Conservation (phyloP, 64 coral and sea anemone genomes). For the Pachyseris speciosa region DNA sequence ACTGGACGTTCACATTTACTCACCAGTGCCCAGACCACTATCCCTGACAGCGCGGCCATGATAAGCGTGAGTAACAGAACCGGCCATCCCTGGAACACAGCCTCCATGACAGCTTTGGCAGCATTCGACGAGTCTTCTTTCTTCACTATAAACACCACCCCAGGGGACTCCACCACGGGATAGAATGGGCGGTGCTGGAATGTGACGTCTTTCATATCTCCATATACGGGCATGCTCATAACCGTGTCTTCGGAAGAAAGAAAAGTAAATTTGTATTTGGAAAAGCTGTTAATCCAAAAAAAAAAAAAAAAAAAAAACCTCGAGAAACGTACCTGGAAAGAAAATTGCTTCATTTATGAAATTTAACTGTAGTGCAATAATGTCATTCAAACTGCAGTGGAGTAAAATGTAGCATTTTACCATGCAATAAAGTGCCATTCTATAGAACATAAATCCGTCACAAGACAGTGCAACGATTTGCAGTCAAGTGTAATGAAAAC, state of each 20-base stretch:
- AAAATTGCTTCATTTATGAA: too few relatives aligned
- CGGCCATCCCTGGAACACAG: constrained; percentile 99
- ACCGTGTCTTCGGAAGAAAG: constrained; percentile 34
- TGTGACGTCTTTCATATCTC: constrained; percentile 93
- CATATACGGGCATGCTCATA: constrained; percentile 93
- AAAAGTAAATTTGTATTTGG: not conserved
- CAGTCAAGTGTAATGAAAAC: too few relatives aligned
- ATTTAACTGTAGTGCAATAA: too few relatives aligned
- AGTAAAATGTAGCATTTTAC: too few relatives aligned
- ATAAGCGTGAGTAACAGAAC: constrained; percentile 93
- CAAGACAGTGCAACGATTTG: too few relatives aligned
- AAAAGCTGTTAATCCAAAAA: too few relatives aligned
- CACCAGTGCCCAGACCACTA: constrained; percentile 98
- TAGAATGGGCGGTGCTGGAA: constrained; percentile 93
- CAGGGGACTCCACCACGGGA: constrained; percentile 95
- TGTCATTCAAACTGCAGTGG: too few relatives aligned
- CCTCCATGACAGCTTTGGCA: constrained; percentile 95
- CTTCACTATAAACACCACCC: constrained; percentile 96
- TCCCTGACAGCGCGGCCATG: constrained; percentile 96
- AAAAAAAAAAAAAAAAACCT: too few relatives aligned
- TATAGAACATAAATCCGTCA: too few relatives aligned
- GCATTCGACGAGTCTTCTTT: constrained; percentile 91
- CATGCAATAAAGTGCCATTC: too few relatives aligned
- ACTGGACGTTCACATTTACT: not conserved
- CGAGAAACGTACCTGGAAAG: too few relatives aligned